These are phyloP conservation scores for Petrocephalus zakoni DNA, from an alignment of 2,113 vertebrate species.

Conservation along the genomic window DNA sequence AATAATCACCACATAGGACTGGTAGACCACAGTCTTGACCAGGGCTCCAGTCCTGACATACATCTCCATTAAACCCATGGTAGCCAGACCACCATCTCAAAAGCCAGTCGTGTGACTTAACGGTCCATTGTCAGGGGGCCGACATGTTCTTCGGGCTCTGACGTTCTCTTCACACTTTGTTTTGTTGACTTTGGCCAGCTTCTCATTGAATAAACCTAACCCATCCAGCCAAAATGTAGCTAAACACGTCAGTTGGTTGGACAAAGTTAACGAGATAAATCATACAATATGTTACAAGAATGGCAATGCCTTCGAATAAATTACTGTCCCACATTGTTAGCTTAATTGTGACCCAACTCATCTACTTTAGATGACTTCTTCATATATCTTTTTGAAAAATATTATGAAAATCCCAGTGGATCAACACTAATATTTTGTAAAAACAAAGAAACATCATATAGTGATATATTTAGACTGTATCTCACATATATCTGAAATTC, in stretches of 20 bases:
- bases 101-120: conserved; percentile 20
- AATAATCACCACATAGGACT: conserved; percentile 63
- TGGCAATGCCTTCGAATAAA: neutral
- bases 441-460: neutral
- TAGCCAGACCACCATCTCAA: conserved; percentile 27
- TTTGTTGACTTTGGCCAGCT: neutral
- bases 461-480: neutral
- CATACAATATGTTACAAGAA: neutral
- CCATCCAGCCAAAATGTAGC: neutral
- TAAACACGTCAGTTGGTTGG: neutral
- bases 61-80: conserved; percentile 25
- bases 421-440: neutral
- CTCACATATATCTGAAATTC: neutral
- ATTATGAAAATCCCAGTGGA: neutral
- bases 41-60: conserved; percentile 37
- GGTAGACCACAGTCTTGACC: conserved; percentile 54
- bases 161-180: neutral
- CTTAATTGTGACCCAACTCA: neutral
- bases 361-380: neutral
- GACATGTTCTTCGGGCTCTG: neutral
- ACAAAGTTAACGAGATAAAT: neutral
- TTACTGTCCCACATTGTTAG: neutral
- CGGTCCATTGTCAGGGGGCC: neutral
- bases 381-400: neutral
- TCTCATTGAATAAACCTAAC: neutral